phyloP scores from a whole-genome alignment of 2,797 vertebrate genomes.

The Pantherophis alleghaniensis region DNA sequence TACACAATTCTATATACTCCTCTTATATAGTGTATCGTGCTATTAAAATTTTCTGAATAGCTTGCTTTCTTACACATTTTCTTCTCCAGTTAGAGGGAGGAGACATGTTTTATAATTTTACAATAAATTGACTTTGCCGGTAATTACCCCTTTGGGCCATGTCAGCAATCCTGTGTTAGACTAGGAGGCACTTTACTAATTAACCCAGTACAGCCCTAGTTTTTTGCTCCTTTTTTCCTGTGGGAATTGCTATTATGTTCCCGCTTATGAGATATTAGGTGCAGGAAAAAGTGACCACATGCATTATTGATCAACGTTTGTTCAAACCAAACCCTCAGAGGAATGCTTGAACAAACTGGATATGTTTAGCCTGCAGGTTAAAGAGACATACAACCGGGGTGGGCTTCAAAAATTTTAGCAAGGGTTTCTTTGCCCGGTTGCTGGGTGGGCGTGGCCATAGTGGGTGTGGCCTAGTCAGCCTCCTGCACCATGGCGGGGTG shows the following conservation, averaged over 20 bases:
- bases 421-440: too few relatives aligned
- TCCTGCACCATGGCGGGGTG: too few relatives aligned
- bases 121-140: not conserved
- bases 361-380: not conserved
- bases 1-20: not conserved
- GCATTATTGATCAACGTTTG: not conserved
- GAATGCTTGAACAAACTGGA: not conserved
- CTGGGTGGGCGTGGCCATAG: too few relatives aligned
- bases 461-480: too few relatives aligned
- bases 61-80: not conserved
- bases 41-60: not conserved
- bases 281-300: not conserved
- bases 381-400: not conserved
- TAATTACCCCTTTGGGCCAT: not conserved
- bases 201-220: not conserved
- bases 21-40: too few relatives aligned
- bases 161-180: constrained; percentile 11
- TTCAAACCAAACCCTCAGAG: not conserved
- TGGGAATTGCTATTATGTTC: not conserved
- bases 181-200: not conserved
- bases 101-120: not conserved
- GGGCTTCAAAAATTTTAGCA: too few relatives aligned
- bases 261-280: not conserved
- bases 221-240: constrained; percentile 19
- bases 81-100: not conserved